phyloP scores from a whole-genome alignment of 1,140 invertebrate genomes.

The Drosophila ercepeae region DNA sequence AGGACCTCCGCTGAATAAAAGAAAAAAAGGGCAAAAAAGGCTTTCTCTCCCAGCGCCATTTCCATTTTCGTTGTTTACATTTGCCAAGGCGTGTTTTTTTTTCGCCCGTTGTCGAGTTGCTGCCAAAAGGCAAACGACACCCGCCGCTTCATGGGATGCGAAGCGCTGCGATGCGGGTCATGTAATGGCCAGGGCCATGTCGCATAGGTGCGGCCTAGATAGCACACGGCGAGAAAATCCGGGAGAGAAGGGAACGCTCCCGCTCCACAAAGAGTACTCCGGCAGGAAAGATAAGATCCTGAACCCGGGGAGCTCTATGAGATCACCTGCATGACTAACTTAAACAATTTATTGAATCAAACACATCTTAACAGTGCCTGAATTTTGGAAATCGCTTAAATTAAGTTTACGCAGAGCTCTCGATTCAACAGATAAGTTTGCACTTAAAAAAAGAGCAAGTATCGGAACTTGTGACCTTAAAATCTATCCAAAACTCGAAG shows the following conservation, averaged over 20 bases:
- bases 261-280: too few species aligned
- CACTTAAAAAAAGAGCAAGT: conserved; percentile 29
- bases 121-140: conserved; percentile 78
- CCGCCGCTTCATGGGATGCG: conserved; percentile 67
- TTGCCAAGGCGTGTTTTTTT: conserved; percentile 39
- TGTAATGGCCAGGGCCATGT: conserved; percentile 63
- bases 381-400: conserved; percentile 13
- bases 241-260: too few species aligned
- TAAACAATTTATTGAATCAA: conserved; percentile 31
- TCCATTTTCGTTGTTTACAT: conserved; percentile 80
- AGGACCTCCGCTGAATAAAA: conserved; percentile 20
- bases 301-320: conserved; percentile 1
- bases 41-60: conserved; percentile 53
- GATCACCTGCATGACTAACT: conserved; percentile 4
- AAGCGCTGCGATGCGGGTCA: conserved; percentile 68
- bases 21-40: conserved; percentile 44
- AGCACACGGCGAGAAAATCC: conserved; percentile 52
- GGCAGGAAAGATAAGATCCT: conserved; percentile 11
- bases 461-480: background rate
- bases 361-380: conserved; percentile 9
- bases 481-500: background rate
- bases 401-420: conserved; percentile 22
- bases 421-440: background rate
- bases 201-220: conserved; percentile 46
- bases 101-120: conserved; percentile 5